These are phyloP conservation scores for Gymnopithys bicolor DNA, from an alignment of 2,797 vertebrate species.

Conservation along the genomic window DNA sequence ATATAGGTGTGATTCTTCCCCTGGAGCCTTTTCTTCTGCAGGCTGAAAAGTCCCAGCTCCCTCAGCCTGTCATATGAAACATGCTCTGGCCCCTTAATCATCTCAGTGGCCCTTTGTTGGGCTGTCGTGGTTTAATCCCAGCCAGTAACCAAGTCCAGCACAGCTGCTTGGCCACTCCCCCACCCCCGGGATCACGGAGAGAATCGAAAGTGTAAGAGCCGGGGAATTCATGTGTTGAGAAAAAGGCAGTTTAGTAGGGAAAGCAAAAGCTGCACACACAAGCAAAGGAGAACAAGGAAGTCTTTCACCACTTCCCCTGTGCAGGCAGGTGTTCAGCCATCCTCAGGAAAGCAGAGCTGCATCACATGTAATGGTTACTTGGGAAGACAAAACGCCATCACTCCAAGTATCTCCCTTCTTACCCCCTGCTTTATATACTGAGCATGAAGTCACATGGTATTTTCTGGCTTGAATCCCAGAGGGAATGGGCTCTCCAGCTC, in stretches of 20 bases:
- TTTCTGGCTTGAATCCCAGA: not conserved
- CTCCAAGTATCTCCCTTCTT: not conserved
- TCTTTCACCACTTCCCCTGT: not conserved
- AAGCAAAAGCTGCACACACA: not conserved
- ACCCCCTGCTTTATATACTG: not conserved
- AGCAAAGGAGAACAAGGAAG: not conserved
- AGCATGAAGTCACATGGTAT: not conserved
- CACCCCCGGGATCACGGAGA: rapidly evolving
- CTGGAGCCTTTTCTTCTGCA: not conserved
- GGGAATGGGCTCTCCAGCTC: not conserved
- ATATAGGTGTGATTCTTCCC: rapidly evolving
- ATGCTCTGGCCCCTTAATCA: not conserved
- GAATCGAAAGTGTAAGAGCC: not conserved
- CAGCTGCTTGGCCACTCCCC: not conserved
- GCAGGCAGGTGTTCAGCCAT: not conserved
- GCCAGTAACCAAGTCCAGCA: too few relatives aligned
- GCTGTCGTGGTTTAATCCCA: not conserved
- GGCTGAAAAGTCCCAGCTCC: not conserved
- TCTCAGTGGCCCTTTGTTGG: not conserved
- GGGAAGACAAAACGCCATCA: not conserved
- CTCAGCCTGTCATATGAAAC: not conserved
- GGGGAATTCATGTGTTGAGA: not conserved
- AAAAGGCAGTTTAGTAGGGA: not conserved
- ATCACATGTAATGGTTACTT: not conserved
- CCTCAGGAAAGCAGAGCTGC: not conserved